Evolutionary conservation across 2,797 vertebrate species (phyloP).

Genomic region (Enteromius radiatus): DNA sequence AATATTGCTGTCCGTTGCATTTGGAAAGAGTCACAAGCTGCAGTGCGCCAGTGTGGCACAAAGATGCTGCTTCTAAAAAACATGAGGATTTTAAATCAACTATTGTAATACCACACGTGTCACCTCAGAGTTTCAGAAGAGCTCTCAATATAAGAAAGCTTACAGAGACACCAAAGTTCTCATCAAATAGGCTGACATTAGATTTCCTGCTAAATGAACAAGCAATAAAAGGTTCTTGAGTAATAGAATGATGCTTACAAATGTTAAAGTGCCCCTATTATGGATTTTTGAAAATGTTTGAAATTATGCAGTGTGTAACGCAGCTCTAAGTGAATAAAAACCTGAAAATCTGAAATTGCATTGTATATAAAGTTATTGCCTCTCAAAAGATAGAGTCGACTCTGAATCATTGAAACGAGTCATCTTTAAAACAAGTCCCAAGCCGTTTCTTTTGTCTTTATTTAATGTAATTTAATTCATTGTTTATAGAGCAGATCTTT

Average conservation of each 20-base stretch:
- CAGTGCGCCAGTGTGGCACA: constrained; percentile 9
- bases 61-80: constrained; percentile 9
- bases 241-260: not conserved
- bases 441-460: too few species aligned
- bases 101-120: not conserved
- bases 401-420: too few species aligned
- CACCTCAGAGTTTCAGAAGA: not conserved
- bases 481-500: too few species aligned
- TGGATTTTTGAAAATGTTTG: too few species aligned
- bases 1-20: constrained; percentile 24
- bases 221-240: not conserved
- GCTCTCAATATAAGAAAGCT: not conserved
- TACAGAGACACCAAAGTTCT: not conserved
- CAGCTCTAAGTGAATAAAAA: too few species aligned
- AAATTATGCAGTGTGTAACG: too few species aligned
- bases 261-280: not conserved
- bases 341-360: too few species aligned
- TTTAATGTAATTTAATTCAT: too few species aligned
- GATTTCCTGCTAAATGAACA: not conserved
- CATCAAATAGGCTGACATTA: not conserved
- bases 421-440: too few species aligned
- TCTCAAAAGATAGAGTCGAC: too few species aligned
- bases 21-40: constrained; percentile 22
- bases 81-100: not conserved
- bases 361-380: too few species aligned